Percentiles rank a stretch among this genome's conserved stretches.
phyloP scores from a whole-genome alignment of 2,888 invertebrate species.

The Caenorhabditis sp. region DNA sequence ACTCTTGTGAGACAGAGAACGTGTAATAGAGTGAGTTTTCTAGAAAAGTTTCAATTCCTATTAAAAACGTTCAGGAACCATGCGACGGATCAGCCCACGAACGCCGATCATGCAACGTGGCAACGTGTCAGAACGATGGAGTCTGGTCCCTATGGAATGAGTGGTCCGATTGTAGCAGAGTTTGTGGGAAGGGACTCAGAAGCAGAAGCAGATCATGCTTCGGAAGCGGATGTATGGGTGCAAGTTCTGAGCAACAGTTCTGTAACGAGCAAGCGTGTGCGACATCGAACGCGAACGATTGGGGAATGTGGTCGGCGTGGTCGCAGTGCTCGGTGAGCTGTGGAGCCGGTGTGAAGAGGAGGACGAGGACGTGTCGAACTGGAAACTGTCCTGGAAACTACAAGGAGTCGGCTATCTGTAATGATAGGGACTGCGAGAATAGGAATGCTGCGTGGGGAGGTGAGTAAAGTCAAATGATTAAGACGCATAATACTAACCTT shows the following conservation, averaged over 20 bases:
- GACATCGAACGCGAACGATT: constrained; percentile 66
- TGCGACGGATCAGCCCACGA: constrained; percentile 82
- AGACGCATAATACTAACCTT: not conserved
- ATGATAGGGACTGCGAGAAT: constrained; percentile 78
- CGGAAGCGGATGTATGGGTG: constrained; percentile 77
- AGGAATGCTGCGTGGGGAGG: constrained; percentile 82
- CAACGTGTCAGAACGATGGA: constrained; percentile 71
- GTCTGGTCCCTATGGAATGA: constrained; percentile 75
- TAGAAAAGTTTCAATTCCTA: not conserved
- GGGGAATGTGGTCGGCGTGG: constrained; percentile 73
- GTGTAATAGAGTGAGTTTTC: constrained; percentile 74
- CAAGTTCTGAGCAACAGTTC: constrained; percentile 79
- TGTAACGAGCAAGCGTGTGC: constrained; percentile 82
- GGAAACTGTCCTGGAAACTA: constrained; percentile 80
- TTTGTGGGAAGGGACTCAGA: constrained; percentile 81
- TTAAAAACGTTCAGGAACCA: constrained; percentile 73
- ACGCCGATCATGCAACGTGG: constrained; percentile 80
- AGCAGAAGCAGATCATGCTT: constrained; percentile 78
- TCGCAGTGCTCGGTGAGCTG: constrained; percentile 78
- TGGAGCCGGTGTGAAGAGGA: constrained; percentile 80
- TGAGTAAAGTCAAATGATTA: constrained; percentile 59
- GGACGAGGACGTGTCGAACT: constrained; percentile 79
- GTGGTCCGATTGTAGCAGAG: constrained; percentile 79
- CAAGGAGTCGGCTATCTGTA: constrained; percentile 80
- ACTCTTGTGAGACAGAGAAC: constrained; percentile 77